A percentile compares a stretch with the other conserved stretches of the same genome.
Evolutionary conservation across 2,888 invertebrate genomes (phyloP).

Genomic region (Conomelus anceps): DNA sequence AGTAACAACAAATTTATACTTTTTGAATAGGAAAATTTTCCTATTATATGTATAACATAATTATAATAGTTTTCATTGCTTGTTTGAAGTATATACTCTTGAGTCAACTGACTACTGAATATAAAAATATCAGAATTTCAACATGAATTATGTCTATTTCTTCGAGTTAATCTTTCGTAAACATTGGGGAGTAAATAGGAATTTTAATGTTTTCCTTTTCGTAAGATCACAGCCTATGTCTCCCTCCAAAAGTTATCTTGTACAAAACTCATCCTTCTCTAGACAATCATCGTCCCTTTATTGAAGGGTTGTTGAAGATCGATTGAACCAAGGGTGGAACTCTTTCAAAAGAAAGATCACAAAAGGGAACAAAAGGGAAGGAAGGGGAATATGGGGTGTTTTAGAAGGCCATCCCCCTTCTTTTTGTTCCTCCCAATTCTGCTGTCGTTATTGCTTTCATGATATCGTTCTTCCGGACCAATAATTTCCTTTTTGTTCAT

Average conservation of each 20-base stretch:
- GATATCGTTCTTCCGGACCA: neutral
- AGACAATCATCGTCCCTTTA: neutral
- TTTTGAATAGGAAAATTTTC: too few species aligned
- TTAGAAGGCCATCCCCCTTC: neutral
- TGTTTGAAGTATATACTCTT: neutral
- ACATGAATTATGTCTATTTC: neutral
- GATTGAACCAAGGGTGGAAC: neutral
- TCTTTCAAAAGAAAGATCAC: neutral
- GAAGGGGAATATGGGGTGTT: neutral
- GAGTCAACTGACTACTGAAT: neutral
- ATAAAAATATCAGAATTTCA: neutral
- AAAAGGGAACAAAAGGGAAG: too few species aligned
- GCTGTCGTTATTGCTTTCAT: too few species aligned
- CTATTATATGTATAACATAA: too few species aligned
- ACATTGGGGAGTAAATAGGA: neutral
- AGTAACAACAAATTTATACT: too few species aligned
- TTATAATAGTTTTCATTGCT: too few species aligned
- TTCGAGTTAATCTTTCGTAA: neutral
- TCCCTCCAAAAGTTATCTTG: neutral
- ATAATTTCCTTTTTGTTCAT: neutral
- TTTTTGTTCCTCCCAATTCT: neutral
- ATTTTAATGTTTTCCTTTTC: neutral
- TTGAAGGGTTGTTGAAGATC: neutral
- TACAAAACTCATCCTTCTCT: neutral
- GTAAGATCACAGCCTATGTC: neutral